Base-by-base conservation (phyloP, 2,113 vertebrate species). In the Cebus imitator region DNA sequence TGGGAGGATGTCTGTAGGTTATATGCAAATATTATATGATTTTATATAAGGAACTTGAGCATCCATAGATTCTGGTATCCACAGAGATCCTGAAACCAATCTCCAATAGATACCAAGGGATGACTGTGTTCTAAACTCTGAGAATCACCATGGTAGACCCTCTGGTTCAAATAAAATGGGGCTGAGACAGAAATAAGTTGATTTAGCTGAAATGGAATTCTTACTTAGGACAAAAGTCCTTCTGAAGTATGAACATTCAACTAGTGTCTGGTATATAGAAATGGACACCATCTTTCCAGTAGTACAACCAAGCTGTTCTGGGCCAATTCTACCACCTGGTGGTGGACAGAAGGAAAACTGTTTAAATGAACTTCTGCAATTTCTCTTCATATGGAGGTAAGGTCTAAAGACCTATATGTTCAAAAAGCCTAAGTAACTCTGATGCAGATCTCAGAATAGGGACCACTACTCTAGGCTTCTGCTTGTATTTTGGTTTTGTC, bases 181-280 rank as follows among this genome's bases (percentile, higher is more conserved):
- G 30, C 35, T 68, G 30, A 80, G 66, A 52, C 52, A 81, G 14
- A 78, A 64, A 91, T 70, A 27, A 75, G 72, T 0, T 76, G 79
- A 92, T 57, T 92, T 64, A 58, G 23, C 32, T 82, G 48, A 95
- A 81, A 94, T 23, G 11, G 68, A 97, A 76, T 57, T 78, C 81
- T 76, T 81, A 94, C 17, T 66, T n/a, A 78, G 35, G 73, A 86
- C 37, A 45, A 45, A 75, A 64, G 35, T 82, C 25, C 70, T n/a
- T 81, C 91, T 81, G 68, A 81, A 66, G 18, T 55, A 72, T 12
- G 35, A 43, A 58, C 25, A 70, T 30, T 11, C 72, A 43, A 80
- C 48, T 50, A n/a, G 20, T 83, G 61, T 30, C 21, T 72, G 52
- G 48, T 57, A 30, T 23, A 61, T 6, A 66, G 11, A 72, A 73